Base-by-base conservation (phyloP, 2,888 invertebrate species). In the Polia nebulosa region DNA sequence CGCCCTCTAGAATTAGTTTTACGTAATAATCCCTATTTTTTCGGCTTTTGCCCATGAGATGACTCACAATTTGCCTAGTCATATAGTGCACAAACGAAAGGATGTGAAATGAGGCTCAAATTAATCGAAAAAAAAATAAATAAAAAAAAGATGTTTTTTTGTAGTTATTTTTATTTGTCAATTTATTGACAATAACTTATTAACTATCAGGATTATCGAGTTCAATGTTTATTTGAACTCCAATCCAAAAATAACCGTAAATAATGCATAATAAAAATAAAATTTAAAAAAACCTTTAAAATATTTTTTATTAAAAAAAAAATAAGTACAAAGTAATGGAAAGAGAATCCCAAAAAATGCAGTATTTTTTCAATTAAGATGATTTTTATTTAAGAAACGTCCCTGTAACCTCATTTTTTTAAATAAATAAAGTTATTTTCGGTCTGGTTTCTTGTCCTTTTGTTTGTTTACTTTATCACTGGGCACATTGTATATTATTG, bases 1-100 rank as follows among this genome's bases (percentile, higher is more conserved):
- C 52, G 25, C 47, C 11, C 52, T 52, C 52, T 52, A 52, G 52
- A 52, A 52, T 52, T 52, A 52, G 52, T 52, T 52, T 52, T 52
- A 32, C 52, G 52, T 52, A 52, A 52, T 32, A 52, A 36, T 36
- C 36, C 36, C 36, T 36, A 36, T 36, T 36, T 13, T 36, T 36
- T 15, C 36, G 11, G 36, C 9, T 36, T 36, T 53, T 53, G 20
- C 34, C 53, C 34, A 53, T 53, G n/a, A 41, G 41, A 41, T 41
- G 41, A 41, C 41, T 41, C 41, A 41, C 41, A 41, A 41, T 41
- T 41, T n/a, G 41, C 41, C 41, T 41, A 41, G 41, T 41, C 41
- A 41, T 41, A 41, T 41, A 41, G 44, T 45, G 22, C 45, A 45
- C 45, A 45, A 45, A 45, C 45, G 22, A 45, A 45, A 45, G 22